Evolutionary conservation across 2,797 vertebrate species (phyloP).

Genomic region (Acanthornis magna): DNA sequence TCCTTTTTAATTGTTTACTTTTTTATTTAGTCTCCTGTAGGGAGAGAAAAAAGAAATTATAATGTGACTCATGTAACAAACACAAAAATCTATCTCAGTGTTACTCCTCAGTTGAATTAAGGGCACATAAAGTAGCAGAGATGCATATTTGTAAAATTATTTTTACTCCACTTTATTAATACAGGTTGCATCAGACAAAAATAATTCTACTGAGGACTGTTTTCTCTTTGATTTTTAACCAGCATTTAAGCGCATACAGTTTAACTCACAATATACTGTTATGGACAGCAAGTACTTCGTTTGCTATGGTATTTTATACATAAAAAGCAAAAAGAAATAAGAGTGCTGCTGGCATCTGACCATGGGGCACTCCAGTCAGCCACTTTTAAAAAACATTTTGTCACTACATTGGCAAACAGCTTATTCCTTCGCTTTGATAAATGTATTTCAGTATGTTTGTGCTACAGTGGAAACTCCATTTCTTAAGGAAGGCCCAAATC

Average conservation of each 20-base stretch:
- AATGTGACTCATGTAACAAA: background rate
- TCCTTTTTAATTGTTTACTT: background rate
- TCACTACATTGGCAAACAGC: background rate
- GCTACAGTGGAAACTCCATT: background rate
- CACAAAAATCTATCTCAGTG: background rate
- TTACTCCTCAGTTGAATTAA: background rate
- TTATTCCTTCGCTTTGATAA: background rate
- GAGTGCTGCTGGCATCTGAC: background rate
- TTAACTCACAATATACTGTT: background rate
- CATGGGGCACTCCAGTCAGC: fast-evolving
- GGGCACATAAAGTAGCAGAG: background rate
- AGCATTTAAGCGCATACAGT: background rate
- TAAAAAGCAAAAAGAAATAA: background rate
- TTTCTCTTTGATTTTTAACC: background rate
- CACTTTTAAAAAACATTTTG: background rate
- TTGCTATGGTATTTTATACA: background rate
- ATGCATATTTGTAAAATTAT: background rate
- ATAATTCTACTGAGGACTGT: background rate
- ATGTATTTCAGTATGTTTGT: background rate
- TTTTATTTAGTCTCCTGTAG: background rate
- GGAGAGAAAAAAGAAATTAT: background rate
- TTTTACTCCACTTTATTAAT: background rate
- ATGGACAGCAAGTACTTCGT: background rate
- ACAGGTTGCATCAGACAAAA: background rate
- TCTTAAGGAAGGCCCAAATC: background rate